A percentile compares a stretch with the other conserved stretches of the same genome.
Conservation (phyloP, 1,140 invertebrate species). For the Bombus superbus region DNA sequence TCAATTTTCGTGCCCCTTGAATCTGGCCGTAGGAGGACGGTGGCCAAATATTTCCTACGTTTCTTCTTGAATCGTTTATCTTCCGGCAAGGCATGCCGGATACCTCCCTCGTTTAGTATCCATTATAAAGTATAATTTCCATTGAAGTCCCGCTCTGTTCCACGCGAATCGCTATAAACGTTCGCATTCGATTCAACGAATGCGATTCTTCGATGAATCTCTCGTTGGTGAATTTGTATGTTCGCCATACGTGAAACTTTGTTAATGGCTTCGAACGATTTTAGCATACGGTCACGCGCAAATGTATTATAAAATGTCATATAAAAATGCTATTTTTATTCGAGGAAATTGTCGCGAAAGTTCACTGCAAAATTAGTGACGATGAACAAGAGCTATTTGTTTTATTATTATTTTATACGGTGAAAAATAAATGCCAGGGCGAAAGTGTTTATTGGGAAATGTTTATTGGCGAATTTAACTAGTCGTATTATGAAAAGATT, state of each 20-base stretch:
- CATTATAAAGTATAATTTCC: slow-evolving; percentile 54
- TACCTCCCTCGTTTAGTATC: slow-evolving; percentile 39
- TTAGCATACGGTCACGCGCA: neutral
- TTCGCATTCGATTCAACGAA: neutral
- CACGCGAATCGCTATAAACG: neutral
- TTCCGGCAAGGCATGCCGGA: slow-evolving; percentile 14
- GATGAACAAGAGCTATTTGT: too few relatives aligned
- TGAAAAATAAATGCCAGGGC: too few relatives aligned
- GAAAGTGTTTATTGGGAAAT: too few relatives aligned
- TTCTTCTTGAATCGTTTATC: slow-evolving; percentile 59
- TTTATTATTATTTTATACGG: too few relatives aligned
- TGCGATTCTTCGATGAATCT: neutral
- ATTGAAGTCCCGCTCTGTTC: slow-evolving; percentile 16
- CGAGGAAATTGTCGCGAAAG: neutral
- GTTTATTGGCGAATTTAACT: too few relatives aligned
- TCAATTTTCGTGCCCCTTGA: slow-evolving; percentile 59
- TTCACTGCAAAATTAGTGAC: too few relatives aligned
- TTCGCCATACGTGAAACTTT: neutral
- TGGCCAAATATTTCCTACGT: slow-evolving; percentile 64
- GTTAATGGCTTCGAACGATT: neutral
- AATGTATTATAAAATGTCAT: too few relatives aligned
- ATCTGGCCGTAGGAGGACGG: slow-evolving; percentile 48
- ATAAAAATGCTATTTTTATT: too few relatives aligned
- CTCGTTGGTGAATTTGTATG: neutral
- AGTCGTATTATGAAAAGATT: too few relatives aligned